A percentile compares a stretch with the other conserved stretches of the same genome.
Evolutionary conservation across 2,113 vertebrate genomes (phyloP).

Genomic region (Sprattus sprattus): DNA sequence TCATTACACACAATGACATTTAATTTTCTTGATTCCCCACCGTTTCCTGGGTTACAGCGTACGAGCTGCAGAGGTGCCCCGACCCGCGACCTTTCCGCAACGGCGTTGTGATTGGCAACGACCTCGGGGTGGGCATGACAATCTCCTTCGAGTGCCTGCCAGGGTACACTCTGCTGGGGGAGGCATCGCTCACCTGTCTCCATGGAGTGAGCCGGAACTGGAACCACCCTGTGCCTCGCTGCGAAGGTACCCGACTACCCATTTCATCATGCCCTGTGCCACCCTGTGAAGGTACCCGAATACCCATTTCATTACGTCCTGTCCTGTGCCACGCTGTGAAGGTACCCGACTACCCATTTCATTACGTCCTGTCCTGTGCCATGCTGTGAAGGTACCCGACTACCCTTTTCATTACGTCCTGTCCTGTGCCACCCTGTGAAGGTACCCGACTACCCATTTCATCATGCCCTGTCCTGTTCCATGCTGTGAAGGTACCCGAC

Average conservation of each 20-base stretch:
- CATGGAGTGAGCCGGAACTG: conserved; percentile 95
- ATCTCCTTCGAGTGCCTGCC: conserved; percentile 92
- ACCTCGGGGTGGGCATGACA: conserved; percentile 93
- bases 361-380: too few relatives aligned
- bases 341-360: too few relatives aligned
- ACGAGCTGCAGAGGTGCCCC: conserved; percentile 93
- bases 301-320: too few relatives aligned
- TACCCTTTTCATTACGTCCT: too few relatives aligned
- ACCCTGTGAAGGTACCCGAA: background rate
- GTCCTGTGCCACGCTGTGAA: too few relatives aligned
- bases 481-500: too few relatives aligned
- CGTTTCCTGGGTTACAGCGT: conserved; percentile 69
- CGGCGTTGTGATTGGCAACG: conserved; percentile 89
- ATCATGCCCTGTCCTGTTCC: too few relatives aligned
- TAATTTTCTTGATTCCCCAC: background rate
- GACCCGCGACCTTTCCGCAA: conserved; percentile 92
- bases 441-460: too few relatives aligned
- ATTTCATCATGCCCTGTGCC: too few relatives aligned
- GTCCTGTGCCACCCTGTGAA: too few relatives aligned
- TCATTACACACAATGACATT: too few relatives aligned
- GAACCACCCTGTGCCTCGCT: conserved; percentile 94
- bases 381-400: too few relatives aligned
- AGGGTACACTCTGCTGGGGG: conserved; percentile 89
- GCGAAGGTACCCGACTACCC: conserved; percentile 80
- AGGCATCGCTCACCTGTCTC: conserved; percentile 91